Percentiles rank a stretch among this genome's conserved stretches.
Conservation (phyloP, 64 coral and sea anemone genomes). For the Cladopsammia gracilis region DNA sequence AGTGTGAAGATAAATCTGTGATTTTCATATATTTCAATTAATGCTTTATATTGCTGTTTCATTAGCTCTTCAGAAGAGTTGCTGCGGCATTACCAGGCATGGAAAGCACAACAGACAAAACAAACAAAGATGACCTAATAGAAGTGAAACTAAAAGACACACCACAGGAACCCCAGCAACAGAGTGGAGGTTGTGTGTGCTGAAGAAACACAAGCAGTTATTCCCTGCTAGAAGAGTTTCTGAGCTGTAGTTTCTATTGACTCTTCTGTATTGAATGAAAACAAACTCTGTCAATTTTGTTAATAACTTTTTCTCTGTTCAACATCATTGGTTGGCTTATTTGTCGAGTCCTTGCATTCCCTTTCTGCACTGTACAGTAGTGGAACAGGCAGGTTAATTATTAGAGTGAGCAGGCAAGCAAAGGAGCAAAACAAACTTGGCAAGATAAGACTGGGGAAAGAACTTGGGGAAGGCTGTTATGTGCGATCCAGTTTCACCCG, state of each 20-base stretch:
- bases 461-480: too few relatives aligned
- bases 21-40: not conserved
- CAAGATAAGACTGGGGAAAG: too few relatives aligned
- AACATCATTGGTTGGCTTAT: too few relatives aligned
- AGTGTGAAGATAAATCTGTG: too few relatives aligned
- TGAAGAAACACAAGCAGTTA: not conserved
- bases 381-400: too few relatives aligned
- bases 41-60: slow-evolving; percentile 41
- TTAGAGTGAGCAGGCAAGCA: too few relatives aligned
- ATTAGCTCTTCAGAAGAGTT: slow-evolving; percentile 95
- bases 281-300: not conserved
- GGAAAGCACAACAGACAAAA: slow-evolving; percentile 99
- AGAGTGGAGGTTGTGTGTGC: slow-evolving; percentile 87
- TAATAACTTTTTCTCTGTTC: too few relatives aligned
- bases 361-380: too few relatives aligned
- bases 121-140: slow-evolving; percentile 96
- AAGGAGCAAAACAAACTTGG: too few relatives aligned
- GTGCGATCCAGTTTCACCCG: too few relatives aligned
- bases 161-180: slow-evolving; percentile 85
- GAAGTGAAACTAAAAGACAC: slow-evolving; percentile 99
- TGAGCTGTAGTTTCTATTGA: not conserved
- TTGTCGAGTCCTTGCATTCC: too few relatives aligned
- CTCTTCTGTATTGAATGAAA: not conserved
- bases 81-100: slow-evolving; percentile 98
- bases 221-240: not conserved